Conservation (phyloP, 2,797 vertebrate genomes). For the Pitangus sulphuratus region DNA sequence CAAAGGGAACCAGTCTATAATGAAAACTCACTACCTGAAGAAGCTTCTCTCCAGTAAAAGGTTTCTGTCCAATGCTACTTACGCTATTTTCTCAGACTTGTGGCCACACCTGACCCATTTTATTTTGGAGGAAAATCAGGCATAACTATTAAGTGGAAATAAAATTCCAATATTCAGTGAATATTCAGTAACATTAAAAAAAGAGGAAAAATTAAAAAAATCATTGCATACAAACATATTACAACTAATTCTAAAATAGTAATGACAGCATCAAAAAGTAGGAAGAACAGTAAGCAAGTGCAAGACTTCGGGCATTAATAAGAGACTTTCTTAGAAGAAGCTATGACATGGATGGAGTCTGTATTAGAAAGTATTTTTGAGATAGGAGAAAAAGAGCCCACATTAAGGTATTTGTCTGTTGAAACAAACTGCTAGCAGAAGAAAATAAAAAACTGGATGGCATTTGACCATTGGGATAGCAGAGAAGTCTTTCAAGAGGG, state of each 20-base stretch:
- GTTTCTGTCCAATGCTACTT: neutral
- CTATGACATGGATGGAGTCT: neutral
- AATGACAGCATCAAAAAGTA: neutral
- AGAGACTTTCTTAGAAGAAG: neutral
- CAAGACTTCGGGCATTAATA: neutral
- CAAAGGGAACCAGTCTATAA: accelerated
- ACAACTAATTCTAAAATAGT: neutral
- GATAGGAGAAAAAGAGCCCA: accelerated
- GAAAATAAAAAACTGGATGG: neutral
- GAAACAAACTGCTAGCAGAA: neutral
- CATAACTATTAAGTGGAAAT: neutral
- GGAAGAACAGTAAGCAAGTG: neutral
- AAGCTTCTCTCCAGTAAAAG: neutral
- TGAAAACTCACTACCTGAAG: neutral
- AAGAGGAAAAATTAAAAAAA: neutral
- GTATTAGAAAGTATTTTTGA: neutral
- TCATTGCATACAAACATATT: neutral
- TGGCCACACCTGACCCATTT: neutral
- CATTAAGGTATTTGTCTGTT: neutral
- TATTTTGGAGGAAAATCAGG: neutral
- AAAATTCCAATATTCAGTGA: neutral
- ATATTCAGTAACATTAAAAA: neutral
- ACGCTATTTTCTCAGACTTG: neutral
- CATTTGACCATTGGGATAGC: neutral
- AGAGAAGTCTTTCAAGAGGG: neutral